These are phyloP conservation scores for Ferrisia virgata DNA, from an alignment of 2,888 invertebrate species.

Conservation along the genomic window DNA sequence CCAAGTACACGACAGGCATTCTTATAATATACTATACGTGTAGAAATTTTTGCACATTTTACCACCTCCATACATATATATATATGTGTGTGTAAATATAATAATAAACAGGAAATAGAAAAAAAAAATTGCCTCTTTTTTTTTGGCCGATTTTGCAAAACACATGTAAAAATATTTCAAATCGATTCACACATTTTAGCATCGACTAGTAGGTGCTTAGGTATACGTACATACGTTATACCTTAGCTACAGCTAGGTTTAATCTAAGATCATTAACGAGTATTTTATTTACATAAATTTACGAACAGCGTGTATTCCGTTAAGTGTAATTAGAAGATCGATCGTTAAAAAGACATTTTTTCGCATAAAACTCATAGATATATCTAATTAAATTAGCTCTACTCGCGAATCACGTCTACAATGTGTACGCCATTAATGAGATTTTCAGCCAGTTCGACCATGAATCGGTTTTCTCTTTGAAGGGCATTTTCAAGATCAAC, in stretches of 20 bases:
- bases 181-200: neutral
- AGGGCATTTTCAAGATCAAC: conserved; percentile 42
- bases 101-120: conserved; percentile 27
- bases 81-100: neutral
- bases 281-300: conserved; percentile 22
- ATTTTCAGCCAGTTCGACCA: conserved; percentile 31
- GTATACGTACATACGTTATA: neutral
- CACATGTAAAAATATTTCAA: neutral
- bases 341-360: conserved; percentile 28
- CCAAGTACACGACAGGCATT: neutral
- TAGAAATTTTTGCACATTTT: neutral
- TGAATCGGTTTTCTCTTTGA: conserved; percentile 34
- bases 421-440: conserved; percentile 29
- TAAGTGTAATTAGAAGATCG: conserved; percentile 14
- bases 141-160: neutral
- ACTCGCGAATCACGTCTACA: conserved; percentile 1
- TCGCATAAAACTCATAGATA: conserved; percentile 14
- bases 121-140: neutral
- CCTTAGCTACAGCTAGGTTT: neutral
- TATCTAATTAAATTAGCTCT: conserved; percentile 19
- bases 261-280: neutral
- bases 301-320: conserved; percentile 1
- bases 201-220: neutral
- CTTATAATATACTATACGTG: neutral
- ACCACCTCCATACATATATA: neutral